Conservation (phyloP, 2,113 vertebrate genomes). For the Gnathonemus echidnorhynchus region DNA sequence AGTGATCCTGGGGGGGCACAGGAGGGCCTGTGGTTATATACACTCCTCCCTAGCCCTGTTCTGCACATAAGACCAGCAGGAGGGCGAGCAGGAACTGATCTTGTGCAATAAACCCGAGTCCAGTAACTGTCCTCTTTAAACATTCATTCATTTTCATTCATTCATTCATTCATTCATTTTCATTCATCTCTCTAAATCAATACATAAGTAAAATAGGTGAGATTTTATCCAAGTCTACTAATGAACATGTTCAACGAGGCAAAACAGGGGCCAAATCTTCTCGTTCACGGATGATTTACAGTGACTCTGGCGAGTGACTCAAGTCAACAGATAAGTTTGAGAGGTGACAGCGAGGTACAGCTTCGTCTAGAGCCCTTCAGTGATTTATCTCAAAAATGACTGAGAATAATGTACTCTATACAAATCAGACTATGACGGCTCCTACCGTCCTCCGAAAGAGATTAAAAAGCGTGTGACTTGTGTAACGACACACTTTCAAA, state of each 20-base stretch:
- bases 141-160: background rate
- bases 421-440: background rate
- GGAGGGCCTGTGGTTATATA: background rate
- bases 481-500: background rate
- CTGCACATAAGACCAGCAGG: background rate
- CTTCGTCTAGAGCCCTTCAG: background rate
- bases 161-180: background rate
- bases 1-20: slow-evolving; percentile 49
- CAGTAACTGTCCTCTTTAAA: background rate
- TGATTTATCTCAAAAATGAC: background rate
- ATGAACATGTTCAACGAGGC: background rate
- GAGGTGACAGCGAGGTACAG: background rate
- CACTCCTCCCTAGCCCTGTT: background rate
- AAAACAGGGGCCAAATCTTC: background rate
- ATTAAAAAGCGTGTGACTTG: background rate
- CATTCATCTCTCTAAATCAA: background rate
- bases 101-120: background rate
- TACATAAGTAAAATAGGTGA: background rate
- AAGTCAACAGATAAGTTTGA: background rate
- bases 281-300: background rate
- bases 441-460: background rate
- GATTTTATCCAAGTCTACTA: background rate
- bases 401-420: background rate
- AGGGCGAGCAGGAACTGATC: background rate
- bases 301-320: background rate